Evolutionary conservation across 2,888 invertebrate genomes (phyloP).

Genomic region (Disparrhopalites patrizii): DNA sequence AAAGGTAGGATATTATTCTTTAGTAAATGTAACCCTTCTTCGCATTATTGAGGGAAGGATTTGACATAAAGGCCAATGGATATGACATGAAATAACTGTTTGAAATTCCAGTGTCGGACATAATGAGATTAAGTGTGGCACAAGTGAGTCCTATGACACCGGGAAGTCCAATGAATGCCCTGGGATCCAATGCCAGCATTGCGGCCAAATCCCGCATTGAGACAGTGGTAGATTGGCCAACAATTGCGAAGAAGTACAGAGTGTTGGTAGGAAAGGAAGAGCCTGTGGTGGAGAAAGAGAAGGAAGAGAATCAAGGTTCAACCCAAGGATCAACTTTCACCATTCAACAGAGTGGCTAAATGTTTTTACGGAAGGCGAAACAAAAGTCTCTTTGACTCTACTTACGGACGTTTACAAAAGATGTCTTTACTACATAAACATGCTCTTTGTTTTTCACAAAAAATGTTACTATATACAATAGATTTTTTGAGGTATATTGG

Average conservation of each 20-base stretch:
- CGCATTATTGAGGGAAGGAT: not conserved
- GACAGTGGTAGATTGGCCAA: conserved; percentile 86
- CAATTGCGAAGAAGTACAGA: conserved; percentile 82
- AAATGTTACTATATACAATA: no score
- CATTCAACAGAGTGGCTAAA: conserved; percentile 24
- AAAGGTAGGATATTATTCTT: conserved; percentile 32
- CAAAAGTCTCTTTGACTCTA: no score
- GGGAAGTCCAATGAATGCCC: conserved; percentile 36
- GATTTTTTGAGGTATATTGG: no score
- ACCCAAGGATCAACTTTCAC: conserved; percentile 29
- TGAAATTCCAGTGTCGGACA: conserved; percentile 41
- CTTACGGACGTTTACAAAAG: not conserved
- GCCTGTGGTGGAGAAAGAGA: conserved; percentile 51
- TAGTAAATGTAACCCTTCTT: not conserved
- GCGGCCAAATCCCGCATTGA: conserved; percentile 83
- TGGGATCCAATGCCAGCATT: conserved; percentile 51
- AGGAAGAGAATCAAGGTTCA: conserved; percentile 1
- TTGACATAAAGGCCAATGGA: not conserved
- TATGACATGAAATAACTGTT: not conserved
- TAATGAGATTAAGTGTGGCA: conserved; percentile 47
- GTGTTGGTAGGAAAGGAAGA: conserved; percentile 64
- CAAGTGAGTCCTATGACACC: conserved; percentile 47
- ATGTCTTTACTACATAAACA: not conserved
- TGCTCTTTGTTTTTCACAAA: no score
- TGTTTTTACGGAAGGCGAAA: no score